Percentiles rank a stretch among this genome's conserved stretches.
Conservation (phyloP, 2,113 vertebrate genomes). For the Ochotona curzoniae region DNA sequence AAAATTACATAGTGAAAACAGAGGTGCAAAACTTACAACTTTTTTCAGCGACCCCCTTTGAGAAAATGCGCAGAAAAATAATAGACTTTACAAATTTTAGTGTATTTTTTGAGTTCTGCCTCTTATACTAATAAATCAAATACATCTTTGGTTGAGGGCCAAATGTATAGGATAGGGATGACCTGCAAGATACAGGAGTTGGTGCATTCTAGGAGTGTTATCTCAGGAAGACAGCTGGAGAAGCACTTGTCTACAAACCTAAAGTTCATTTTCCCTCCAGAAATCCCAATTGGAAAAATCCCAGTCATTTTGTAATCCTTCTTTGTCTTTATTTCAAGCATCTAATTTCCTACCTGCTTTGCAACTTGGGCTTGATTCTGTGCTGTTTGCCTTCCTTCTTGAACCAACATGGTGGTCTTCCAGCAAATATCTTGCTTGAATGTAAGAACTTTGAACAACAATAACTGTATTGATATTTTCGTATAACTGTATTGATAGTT, state of each 20-base stretch:
- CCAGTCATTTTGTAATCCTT: neutral
- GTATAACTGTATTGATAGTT: neutral
- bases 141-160: neutral
- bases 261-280: neutral
- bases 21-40: neutral
- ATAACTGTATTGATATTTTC: neutral
- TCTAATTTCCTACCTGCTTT: neutral
- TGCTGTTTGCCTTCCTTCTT: neutral
- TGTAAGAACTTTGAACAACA: neutral
- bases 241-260: neutral
- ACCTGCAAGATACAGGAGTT: neutral
- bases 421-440: neutral
- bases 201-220: neutral
- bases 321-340: neutral
- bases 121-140: neutral
- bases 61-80: neutral
- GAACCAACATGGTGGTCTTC: neutral
- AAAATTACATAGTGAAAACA: neutral
- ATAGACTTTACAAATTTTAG: conserved; percentile 20
- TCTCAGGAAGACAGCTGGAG: neutral
- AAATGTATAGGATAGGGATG: neutral
- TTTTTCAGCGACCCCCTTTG: neutral
- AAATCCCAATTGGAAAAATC: neutral
- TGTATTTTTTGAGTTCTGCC: neutral
- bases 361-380: neutral